These are phyloP conservation scores for Calypte anna DNA, from an alignment of 2,113 vertebrate species.

Conservation along the genomic window DNA sequence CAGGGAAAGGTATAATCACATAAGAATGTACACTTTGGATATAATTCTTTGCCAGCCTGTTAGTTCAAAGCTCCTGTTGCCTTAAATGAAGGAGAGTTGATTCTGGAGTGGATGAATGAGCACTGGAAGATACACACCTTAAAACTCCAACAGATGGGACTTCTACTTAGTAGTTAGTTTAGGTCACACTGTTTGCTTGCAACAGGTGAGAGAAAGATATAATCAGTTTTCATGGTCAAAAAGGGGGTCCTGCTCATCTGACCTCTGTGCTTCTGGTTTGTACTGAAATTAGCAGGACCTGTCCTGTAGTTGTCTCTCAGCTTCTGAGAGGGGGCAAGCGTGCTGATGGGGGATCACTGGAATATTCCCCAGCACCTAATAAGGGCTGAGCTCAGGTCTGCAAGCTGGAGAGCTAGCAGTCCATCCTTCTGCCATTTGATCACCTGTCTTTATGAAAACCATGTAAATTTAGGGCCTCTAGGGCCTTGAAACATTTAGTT, in stretches of 20 bases:
- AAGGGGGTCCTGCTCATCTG: background rate
- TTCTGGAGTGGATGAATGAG: background rate
- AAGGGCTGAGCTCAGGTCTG: background rate
- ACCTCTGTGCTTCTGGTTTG: background rate
- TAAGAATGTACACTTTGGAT: background rate
- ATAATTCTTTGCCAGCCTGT: background rate
- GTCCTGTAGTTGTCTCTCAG: background rate
- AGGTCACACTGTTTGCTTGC: background rate
- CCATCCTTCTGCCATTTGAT: background rate
- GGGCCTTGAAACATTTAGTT: background rate
- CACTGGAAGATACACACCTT: background rate
- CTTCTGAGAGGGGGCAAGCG: background rate
- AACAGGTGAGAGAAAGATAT: background rate
- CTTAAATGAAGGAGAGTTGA: background rate
- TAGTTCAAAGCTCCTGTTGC: background rate
- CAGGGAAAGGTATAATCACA: background rate
- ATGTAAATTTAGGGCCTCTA: background rate
- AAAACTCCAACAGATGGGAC: background rate
- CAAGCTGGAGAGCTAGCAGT: background rate
- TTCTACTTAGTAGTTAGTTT: background rate
- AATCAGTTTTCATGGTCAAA: background rate
- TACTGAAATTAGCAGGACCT: background rate
- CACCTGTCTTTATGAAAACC: background rate
- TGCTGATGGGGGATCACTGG: fast-evolving
- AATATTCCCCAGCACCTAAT: background rate